Percentiles rank a stretch among this genome's conserved stretches.
phyloP scores from a whole-genome alignment of 1,140 invertebrate genomes.

The Diorhabda elongata region DNA sequence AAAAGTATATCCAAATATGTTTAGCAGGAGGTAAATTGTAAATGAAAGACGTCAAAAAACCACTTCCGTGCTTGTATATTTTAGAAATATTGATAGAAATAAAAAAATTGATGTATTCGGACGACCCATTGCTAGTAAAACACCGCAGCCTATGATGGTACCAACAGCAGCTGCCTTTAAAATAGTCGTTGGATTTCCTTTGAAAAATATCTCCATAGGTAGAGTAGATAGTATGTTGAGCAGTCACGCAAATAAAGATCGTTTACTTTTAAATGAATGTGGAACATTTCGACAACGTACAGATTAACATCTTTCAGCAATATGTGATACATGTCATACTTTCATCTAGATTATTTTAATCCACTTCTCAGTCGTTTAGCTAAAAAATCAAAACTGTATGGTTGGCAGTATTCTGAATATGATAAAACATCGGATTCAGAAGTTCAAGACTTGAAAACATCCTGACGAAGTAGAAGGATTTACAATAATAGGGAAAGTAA shows the following conservation, averaged over 20 bases:
- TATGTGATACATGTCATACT: slow-evolving; percentile 94
- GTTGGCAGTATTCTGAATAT: slow-evolving; percentile 91
- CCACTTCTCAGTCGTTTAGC: slow-evolving; percentile 89
- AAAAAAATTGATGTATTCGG: slow-evolving; percentile 48
- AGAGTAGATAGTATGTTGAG: slow-evolving; percentile 55
- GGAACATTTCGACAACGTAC: slow-evolving; percentile 76
- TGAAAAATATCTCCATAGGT: slow-evolving; percentile 59
- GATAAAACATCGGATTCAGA: slow-evolving; percentile 80
- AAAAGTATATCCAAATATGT: too few relatives aligned
- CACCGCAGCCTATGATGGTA: slow-evolving; percentile 58
- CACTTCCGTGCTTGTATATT: too few relatives aligned
- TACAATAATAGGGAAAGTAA: slow-evolving; percentile 56
- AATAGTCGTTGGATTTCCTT: slow-evolving; percentile 75
- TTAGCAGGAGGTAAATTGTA: too few relatives aligned
- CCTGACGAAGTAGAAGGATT: slow-evolving; percentile 67
- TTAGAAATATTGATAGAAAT: too few relatives aligned
- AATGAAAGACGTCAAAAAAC: too few relatives aligned
- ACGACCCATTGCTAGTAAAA: slow-evolving; percentile 36
- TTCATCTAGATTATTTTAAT: slow-evolving; percentile 89
- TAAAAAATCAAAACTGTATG: slow-evolving; percentile 89
- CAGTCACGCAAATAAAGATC: slow-evolving; percentile 53
- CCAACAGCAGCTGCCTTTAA: slow-evolving; percentile 75
- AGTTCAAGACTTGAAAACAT: slow-evolving; percentile 70
- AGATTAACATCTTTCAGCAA: slow-evolving; percentile 84
- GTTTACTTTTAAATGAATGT: slow-evolving; percentile 59